phyloP scores from a whole-genome alignment of 2,113 vertebrate genomes.

The Ariopsis seemanni region DNA sequence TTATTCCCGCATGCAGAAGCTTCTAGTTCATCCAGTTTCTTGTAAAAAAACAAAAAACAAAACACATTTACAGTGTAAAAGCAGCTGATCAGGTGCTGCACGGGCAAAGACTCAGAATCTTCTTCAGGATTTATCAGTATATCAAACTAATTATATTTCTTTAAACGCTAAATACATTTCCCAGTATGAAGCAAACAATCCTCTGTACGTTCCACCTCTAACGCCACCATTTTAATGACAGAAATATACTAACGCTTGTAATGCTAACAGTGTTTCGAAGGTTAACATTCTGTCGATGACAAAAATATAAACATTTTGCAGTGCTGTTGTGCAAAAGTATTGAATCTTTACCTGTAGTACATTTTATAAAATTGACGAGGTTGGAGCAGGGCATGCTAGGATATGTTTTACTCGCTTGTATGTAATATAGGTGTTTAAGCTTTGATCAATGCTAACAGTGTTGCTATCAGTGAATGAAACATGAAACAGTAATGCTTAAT shows the following conservation, averaged over 20 bases:
- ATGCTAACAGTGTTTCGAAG: background rate
- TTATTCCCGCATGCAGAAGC: background rate
- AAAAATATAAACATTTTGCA: background rate
- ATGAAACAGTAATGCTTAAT: background rate
- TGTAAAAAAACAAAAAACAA: too few relatives aligned
- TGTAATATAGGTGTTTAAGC: background rate
- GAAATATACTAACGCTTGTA: background rate
- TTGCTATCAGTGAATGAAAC: background rate
- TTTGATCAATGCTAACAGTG: background rate
- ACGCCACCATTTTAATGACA: background rate
- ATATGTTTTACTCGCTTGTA: background rate
- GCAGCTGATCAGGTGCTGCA: background rate
- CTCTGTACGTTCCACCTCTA: background rate
- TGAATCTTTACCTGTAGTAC: background rate
- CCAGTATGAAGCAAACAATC: background rate
- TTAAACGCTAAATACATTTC: background rate
- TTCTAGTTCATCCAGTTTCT: background rate
- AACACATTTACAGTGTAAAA: background rate
- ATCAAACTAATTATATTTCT: background rate
- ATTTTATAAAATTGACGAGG: background rate
- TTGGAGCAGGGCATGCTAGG: background rate
- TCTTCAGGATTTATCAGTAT: too few relatives aligned
- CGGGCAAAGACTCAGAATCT: background rate
- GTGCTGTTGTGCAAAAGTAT: background rate
- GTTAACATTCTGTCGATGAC: background rate